phyloP scores from a whole-genome alignment of 2,888 invertebrate genomes.

The Cheiracanthium punctorium region DNA sequence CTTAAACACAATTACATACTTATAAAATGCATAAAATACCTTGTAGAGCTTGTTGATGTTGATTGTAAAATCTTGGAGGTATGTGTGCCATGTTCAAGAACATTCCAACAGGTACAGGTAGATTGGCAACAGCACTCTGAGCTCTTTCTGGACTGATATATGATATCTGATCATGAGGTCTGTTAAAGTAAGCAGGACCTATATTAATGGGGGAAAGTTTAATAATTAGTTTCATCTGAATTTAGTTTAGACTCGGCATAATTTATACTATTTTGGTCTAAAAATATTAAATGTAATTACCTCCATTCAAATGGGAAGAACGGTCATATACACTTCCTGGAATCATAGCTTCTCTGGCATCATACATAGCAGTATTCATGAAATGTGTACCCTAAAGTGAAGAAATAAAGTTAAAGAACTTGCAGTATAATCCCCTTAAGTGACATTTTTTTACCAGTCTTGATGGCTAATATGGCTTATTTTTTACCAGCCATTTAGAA shows the following conservation, averaged over 20 bases:
- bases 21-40: conserved; percentile 66
- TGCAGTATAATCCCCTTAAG: too few relatives aligned
- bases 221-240: too few relatives aligned
- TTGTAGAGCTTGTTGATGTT: conserved; percentile 81
- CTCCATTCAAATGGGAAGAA: conserved; percentile 78
- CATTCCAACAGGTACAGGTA: conserved; percentile 96
- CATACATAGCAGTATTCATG: conserved; percentile 97
- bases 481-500: too few relatives aligned
- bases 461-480: too few relatives aligned
- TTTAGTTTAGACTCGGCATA: too few relatives aligned
- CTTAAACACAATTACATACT: neutral
- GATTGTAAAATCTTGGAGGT: conserved; percentile 85
- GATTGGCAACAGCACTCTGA: conserved; percentile 80
- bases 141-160: conserved; percentile 89
- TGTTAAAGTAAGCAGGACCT: conserved; percentile 79
- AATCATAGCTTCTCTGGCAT: conserved; percentile 95
- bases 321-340: conserved; percentile 95
- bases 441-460: too few relatives aligned
- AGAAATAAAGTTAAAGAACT: neutral
- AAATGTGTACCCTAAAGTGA: conserved; percentile 86
- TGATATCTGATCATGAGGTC: conserved; percentile 90
- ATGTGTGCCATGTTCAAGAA: conserved; percentile 91
- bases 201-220: too few relatives aligned
- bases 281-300: conserved; percentile 63
- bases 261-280: neutral